These are phyloP conservation scores for Caenorhabditis afra DNA, from an alignment of 2,888 invertebrate species.

Conservation along the genomic window DNA sequence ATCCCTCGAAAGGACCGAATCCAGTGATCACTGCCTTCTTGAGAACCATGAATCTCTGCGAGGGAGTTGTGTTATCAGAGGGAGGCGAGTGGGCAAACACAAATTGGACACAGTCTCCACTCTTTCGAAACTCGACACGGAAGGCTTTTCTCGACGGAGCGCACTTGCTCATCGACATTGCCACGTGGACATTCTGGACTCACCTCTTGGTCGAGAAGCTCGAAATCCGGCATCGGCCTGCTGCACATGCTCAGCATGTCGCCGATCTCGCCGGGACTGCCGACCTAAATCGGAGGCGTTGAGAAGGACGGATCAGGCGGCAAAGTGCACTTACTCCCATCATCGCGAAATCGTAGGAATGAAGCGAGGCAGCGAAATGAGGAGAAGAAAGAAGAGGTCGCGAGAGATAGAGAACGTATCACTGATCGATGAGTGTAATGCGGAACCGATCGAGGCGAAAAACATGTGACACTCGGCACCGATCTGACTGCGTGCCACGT, in stretches of 20 bases:
- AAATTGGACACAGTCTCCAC: not conserved
- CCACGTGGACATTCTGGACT: not conserved
- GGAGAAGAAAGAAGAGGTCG: not conserved
- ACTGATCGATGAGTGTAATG: not conserved
- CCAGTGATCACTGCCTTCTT: slow-evolving; percentile 22
- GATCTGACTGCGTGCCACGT: not conserved
- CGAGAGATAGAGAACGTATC: not conserved
- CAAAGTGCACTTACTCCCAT: slow-evolving; percentile 19
- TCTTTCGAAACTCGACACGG: not conserved
- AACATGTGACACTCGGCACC: too few relatives aligned
- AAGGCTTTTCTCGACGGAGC: slow-evolving; percentile 17
- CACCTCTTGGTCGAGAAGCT: not conserved
- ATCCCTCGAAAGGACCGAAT: slow-evolving; percentile 67
- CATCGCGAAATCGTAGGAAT: slow-evolving; percentile 1
- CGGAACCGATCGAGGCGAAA: too few relatives aligned
- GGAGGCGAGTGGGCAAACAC: not conserved
- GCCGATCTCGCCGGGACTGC: slow-evolving; percentile 33
- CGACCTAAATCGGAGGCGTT: slow-evolving; percentile 16
- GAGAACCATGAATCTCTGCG: too few relatives aligned
- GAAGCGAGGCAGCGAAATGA: not conserved
- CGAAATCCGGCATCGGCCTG: not conserved
- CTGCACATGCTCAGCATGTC: slow-evolving; percentile 44
- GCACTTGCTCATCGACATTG: not conserved
- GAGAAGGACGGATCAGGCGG: not conserved
- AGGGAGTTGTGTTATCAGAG: not conserved